Percentiles rank a stretch among this genome's conserved stretches.
Evolutionary conservation across 2,888 invertebrate genomes (phyloP).

Genomic region (Oscheius myriophilus): DNA sequence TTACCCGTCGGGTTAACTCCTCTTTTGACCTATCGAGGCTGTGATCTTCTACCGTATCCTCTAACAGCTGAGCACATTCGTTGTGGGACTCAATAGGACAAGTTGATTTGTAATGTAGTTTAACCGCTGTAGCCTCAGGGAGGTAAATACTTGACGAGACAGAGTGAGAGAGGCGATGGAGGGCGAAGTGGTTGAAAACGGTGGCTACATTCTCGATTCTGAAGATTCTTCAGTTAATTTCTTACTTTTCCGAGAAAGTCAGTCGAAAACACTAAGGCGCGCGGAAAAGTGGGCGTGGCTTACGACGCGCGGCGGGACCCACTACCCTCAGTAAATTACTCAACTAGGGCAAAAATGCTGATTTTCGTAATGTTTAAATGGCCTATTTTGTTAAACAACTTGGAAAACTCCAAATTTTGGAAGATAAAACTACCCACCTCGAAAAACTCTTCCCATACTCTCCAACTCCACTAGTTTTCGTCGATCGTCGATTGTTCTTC

Average conservation of each 20-base stretch:
- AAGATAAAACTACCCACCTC: constrained; percentile 47
- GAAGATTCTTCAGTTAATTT: background rate
- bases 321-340: no score
- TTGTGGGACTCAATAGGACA: constrained; percentile 74
- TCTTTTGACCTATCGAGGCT: constrained; percentile 51
- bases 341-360: no score
- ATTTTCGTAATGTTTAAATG: no score
- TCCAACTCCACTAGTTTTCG: constrained; percentile 77
- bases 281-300: background rate
- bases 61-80: constrained; percentile 56
- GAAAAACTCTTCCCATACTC: constrained; percentile 82
- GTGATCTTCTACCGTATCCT: constrained; percentile 50
- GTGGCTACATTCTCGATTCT: constrained; percentile 76
- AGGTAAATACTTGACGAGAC: constrained; percentile 73
- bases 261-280: background rate
- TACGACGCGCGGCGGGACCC: no score
- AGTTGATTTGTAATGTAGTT: constrained; percentile 85
- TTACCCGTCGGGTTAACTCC: constrained; percentile 29
- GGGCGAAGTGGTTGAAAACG: constrained; percentile 82
- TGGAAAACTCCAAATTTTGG: no score
- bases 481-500: constrained; percentile 74
- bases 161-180: constrained; percentile 75
- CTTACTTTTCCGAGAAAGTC: no score
- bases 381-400: no score
- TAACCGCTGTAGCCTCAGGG: constrained; percentile 83